A percentile compares a stretch with the other conserved stretches of the same genome.
phyloP scores from a whole-genome alignment of 2,888 invertebrate genomes.

The Mallateleia sp. region DNA sequence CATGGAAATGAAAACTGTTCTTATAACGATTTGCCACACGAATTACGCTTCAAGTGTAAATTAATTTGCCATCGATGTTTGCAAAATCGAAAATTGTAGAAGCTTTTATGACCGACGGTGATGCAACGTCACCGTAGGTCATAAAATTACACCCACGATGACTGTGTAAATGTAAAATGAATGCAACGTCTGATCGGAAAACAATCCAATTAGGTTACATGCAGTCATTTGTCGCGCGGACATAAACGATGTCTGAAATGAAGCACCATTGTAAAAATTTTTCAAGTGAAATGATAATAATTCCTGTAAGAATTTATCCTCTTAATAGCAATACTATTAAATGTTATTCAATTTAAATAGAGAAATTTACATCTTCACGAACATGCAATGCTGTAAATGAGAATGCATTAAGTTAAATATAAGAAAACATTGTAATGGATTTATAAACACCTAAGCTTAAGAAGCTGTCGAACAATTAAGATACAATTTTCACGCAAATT shows the following conservation, averaged over 20 bases:
- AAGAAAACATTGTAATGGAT: neutral
- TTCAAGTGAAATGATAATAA: too few relatives aligned
- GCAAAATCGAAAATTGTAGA: neutral
- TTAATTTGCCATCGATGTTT: neutral
- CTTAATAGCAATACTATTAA: too few relatives aligned
- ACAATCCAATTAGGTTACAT: slow-evolving; percentile 77
- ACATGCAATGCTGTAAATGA: neutral
- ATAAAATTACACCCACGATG: slow-evolving; percentile 14
- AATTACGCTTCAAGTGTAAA: neutral
- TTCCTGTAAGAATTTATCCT: too few relatives aligned
- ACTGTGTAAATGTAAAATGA: slow-evolving; percentile 34
- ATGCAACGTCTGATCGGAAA: slow-evolving; percentile 60
- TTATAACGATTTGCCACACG: neutral
- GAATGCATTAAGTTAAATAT: neutral
- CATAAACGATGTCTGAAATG: slow-evolving; percentile 12
- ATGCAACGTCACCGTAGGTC: neutral
- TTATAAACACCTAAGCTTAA: neutral
- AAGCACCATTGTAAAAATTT: too few relatives aligned
- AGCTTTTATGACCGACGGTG: too few relatives aligned
- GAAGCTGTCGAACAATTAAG: neutral
- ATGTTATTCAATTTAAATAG: too few relatives aligned
- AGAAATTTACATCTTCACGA: too few relatives aligned
- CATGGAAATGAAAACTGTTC: neutral
- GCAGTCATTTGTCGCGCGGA: slow-evolving; percentile 48
- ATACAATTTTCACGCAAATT: neutral